Base-by-base conservation (phyloP, 2,797 vertebrate species). In the Oryzias dopingdopingensis region DNA sequence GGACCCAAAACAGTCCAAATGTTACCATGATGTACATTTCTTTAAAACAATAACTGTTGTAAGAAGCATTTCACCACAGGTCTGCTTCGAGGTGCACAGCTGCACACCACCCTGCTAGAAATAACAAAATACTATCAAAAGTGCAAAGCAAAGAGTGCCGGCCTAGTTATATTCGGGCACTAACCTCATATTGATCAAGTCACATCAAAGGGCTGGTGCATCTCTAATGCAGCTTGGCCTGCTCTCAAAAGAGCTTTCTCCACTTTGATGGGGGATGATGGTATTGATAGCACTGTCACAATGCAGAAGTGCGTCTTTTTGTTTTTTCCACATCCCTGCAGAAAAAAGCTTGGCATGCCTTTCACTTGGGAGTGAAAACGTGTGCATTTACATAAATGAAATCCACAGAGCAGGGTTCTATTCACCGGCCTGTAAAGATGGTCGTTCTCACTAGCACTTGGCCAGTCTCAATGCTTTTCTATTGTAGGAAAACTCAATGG, bases 281-380 rank as follows among this genome's bases (percentile, higher is more conserved):
- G 90, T 92, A 93, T 92, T 93, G 91, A 92, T 92, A 90, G 89
- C 85, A 91, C 86, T 90, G 90, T 92, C 90, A 91, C 89, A 91
- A 92, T 93, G 90, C 84, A 84, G 42, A 83, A 89, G 87, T 84
- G 75, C 82, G 83, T 90, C 85, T 82, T 82, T 84, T 90, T 91
- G 86, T 88, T 88, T 84, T 84, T 79, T 70, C 73, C 74, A 74
- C 85, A 83, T 85, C 78, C 70, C 79, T 86, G 83, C 72, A 74
- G 75, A 86, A 91, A 88, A 90, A 88, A 89, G 83, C 83, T 82
- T 50, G 7, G 77, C 86, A 87, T 89, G 88, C 84, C 86, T 88
- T 90, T 91, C 86, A 86, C 84, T 83, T 83, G 66, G 66, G 72
- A 81, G 82, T 85, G 80, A 85, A 89, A 86, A 87, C 76, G 77